Evolutionary conservation across 2,113 vertebrate species (phyloP).

Genomic region (Podiceps cristatus): DNA sequence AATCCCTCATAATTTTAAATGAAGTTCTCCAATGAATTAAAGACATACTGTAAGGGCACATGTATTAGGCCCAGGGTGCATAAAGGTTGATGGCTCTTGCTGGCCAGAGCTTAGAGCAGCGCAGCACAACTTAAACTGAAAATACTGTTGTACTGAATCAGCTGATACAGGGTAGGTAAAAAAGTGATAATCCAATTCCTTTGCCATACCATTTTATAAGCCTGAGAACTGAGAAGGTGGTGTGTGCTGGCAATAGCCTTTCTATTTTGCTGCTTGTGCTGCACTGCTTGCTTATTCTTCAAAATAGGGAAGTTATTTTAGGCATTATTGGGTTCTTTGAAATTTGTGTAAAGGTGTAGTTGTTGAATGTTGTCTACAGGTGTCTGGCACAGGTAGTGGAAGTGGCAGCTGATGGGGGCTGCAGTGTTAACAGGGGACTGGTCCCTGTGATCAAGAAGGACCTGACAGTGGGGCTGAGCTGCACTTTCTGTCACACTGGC

Average conservation of each 20-base stretch:
- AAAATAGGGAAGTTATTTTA: neutral
- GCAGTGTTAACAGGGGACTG: neutral
- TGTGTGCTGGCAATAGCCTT: no score
- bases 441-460: rapidly evolving
- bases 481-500: neutral
- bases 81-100: neutral
- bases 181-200: neutral
- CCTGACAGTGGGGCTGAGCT: neutral
- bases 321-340: neutral
- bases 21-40: neutral
- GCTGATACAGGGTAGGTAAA: neutral
- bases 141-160: neutral
- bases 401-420: neutral
- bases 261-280: neutral
- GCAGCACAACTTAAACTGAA: neutral
- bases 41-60: neutral
- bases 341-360: neutral
- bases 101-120: neutral
- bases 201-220: rapidly evolving
- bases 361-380: neutral
- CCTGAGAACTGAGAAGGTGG: no score
- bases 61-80: neutral
- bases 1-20: neutral
- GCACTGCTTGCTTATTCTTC: rapidly evolving
- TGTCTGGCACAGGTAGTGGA: neutral